Evolutionary conservation across 2,113 vertebrate species (phyloP), one percentile per base, ranked within the genome.

Genomic region (Oreochromis spilurus): DNA sequence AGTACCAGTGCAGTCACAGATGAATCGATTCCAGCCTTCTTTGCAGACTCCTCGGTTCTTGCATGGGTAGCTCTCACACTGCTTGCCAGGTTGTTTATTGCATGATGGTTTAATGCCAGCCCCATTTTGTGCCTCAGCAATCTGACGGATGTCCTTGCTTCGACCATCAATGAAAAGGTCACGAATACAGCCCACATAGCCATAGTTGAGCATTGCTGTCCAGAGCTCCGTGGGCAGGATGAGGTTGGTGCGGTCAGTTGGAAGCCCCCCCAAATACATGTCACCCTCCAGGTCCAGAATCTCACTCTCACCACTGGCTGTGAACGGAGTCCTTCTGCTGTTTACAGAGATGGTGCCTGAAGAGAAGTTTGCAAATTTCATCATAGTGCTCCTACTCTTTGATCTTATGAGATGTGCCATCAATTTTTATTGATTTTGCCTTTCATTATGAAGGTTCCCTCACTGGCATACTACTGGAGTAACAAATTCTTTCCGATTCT

Each of bases 161-260:
- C 98, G 96, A 0, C 99, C 99, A 0, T 99, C 98, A 0, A 99
- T 99, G 93, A 99, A 99, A 89, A 99, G 92, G 95, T 99, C 99
- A 1, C 99, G 96, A 88, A 99, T 97, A 53, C 99, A 99, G 93
- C 99, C 99, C 0, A 99, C 99, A 0, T 99, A 99, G 91, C 99
- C 99, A 0, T 99, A 99, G 96, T 99, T 99, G 45, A 99, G 97
- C 99, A 99, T 99, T 1, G 99, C 99, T 0, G 99, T 99, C 99
- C 99, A 99, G 65, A 99, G 97, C 90, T 99, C 99, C 0, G 99
- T 99, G 79, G 99, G 99, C 70, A 99, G 96, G 91, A 99, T 98
- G 83, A 99, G 98, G 26, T 97, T 97, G 4, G 97, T 97, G 2
- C 98, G 97, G 90, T 97, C 99, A 40, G 96, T 97, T 0, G 98